Conservation (phyloP, 2,113 vertebrate genomes). For the Spea multiplicata region DNA sequence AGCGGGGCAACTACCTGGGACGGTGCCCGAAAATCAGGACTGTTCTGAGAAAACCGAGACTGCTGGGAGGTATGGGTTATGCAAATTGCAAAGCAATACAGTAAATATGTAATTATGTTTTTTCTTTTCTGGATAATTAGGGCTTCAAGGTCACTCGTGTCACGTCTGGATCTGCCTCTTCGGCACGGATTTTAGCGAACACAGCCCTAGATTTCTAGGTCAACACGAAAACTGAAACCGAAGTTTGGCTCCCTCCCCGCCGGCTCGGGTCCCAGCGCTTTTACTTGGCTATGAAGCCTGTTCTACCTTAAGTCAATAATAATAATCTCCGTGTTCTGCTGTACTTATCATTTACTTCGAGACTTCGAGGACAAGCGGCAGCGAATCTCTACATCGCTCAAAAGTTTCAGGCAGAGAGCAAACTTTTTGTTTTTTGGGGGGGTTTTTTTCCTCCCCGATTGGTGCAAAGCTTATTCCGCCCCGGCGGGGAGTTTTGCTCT, state of each 20-base stretch:
- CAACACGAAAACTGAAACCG: not conserved
- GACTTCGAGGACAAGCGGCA: constrained; percentile 34
- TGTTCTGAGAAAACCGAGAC: no score
- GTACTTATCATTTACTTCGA: constrained; percentile 52
- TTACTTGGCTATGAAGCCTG: constrained; percentile 57
- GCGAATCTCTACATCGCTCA: no score
- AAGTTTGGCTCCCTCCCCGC: not conserved
- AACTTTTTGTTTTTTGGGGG: not conserved
- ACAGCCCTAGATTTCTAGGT: not conserved
- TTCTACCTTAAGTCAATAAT: constrained; percentile 62
- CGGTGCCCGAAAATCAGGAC: no score
- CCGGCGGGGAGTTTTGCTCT: not conserved
- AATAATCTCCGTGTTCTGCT: constrained; percentile 51
- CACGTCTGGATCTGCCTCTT: no score
- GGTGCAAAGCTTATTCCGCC: not conserved
- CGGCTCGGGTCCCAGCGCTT: constrained; percentile 51
- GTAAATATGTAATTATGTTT: no score
- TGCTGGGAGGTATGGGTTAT: no score
- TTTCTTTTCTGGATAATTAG: no score
- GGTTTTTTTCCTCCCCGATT: not conserved
- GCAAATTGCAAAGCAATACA: no score
- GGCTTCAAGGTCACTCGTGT: no score
- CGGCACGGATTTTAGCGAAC: no score
- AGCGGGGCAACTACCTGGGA: no score
- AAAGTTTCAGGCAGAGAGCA: constrained; percentile 19